Evolutionary conservation across 2,113 vertebrate genomes (phyloP).

Genomic region (Ornithorhynchus anatinus): DNA sequence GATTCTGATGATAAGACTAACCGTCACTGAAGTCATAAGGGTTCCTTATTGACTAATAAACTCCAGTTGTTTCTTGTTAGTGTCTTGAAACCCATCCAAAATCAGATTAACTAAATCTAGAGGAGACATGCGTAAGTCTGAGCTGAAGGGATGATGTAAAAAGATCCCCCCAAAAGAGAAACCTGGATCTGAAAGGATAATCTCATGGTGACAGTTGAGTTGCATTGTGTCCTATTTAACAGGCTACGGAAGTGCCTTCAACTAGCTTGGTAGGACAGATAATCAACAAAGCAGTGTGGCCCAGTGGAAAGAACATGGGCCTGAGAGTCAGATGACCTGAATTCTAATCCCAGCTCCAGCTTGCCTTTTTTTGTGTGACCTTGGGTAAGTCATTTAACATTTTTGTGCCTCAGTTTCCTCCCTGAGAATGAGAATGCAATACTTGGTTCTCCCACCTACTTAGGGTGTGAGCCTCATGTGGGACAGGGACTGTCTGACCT

Average conservation of each 20-base stretch:
- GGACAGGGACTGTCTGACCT: too few species aligned
- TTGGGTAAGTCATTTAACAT: too few species aligned
- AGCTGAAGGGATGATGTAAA: not conserved
- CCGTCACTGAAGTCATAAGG: not conserved
- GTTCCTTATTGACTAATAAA: too few species aligned
- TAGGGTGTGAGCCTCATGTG: too few species aligned
- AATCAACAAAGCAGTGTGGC: too few species aligned
- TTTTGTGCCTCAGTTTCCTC: too few species aligned
- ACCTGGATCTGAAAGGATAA: not conserved
- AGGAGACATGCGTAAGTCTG: not conserved
- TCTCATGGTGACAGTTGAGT: not conserved
- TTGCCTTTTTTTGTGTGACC: too few species aligned
- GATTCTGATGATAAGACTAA: not conserved
- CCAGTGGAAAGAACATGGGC: too few species aligned
- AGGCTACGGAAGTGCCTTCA: conserved; percentile 3
- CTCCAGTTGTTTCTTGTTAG: not conserved
- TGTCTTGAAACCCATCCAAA: not conserved
- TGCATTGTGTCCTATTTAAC: conserved; percentile 4
- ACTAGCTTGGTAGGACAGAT: not conserved
- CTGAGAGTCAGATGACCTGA: too few species aligned
- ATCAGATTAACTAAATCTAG: not conserved
- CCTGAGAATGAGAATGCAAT: too few species aligned
- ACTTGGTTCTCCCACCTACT: too few species aligned
- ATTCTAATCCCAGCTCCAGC: too few species aligned
- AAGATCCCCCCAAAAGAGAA: not conserved